Conservation (phyloP, 2,113 vertebrate species). For the Erpornis zantholeuca region DNA sequence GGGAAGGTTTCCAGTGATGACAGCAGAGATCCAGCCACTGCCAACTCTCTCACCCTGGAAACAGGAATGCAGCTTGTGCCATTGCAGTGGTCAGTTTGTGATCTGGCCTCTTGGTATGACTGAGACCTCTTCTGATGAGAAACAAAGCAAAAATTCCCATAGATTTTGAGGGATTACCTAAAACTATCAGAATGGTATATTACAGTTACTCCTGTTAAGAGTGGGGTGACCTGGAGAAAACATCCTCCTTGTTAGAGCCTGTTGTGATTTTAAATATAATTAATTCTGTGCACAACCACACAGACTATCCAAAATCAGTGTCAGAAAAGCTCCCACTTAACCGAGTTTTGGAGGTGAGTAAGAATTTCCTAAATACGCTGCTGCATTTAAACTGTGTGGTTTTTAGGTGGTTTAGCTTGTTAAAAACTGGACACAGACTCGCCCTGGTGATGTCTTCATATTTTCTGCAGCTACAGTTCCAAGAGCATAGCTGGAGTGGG, state of each 20-base stretch:
- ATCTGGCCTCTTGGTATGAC: neutral
- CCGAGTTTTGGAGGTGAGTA: neutral
- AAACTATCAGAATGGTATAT: neutral
- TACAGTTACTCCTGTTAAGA: neutral
- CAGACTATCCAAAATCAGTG: neutral
- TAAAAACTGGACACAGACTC: neutral
- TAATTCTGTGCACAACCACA: neutral
- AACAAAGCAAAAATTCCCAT: neutral
- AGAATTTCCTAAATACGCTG: neutral
- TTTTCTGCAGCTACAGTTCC: neutral
- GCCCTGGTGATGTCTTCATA: neutral
- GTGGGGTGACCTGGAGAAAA: neutral
- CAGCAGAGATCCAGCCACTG: conserved; percentile 18
- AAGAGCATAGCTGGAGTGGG: neutral
- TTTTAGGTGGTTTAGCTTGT: neutral
- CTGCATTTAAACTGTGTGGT: neutral
- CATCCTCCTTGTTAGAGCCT: neutral
- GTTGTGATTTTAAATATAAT: neutral
- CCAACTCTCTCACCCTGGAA: neutral
- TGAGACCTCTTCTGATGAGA: neutral
- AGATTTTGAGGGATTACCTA: neutral
- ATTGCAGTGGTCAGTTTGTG: neutral
- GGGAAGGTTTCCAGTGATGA: conserved; percentile 22
- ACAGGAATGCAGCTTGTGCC: neutral
- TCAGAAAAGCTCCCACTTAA: neutral